A percentile compares a stretch with the other conserved stretches of the same genome.
These are phyloP conservation scores for Labia minor DNA, from an alignment of 2,888 invertebrate species.

Conservation along the genomic window DNA sequence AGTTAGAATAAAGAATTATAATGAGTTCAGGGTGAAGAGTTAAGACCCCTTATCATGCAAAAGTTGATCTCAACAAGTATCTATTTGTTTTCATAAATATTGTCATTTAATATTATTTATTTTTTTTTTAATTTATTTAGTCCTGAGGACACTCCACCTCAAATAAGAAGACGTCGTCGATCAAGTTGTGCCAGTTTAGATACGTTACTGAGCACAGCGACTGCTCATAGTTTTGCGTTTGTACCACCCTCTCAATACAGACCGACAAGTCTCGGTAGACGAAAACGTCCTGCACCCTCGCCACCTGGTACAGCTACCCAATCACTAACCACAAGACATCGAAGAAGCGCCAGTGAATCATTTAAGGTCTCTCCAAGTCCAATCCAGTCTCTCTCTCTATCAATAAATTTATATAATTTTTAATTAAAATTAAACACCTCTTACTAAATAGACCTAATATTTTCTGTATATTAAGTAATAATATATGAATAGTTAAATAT, in stretches of 20 bases:
- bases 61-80: no score
- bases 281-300: slow-evolving; percentile 33
- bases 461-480: no score
- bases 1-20: no score
- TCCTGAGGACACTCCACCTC: slow-evolving; percentile 24
- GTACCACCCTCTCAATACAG: slow-evolving; percentile 46
- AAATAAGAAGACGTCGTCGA: slow-evolving; percentile 31
- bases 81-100: no score
- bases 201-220: slow-evolving; percentile 59
- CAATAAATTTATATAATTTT: no score
- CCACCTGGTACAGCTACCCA: slow-evolving; percentile 30
- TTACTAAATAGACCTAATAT: no score
- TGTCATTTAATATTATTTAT: no score
- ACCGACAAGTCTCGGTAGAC: slow-evolving; percentile 33
- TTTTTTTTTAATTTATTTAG: background rate
- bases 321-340: slow-evolving; percentile 32
- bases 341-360: slow-evolving; percentile 52
- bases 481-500: no score
- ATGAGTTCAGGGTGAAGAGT: no score
- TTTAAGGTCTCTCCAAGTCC: slow-evolving; percentile 33
- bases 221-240: slow-evolving; percentile 61
- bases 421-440: no score
- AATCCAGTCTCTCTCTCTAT: no score
- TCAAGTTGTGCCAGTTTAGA: slow-evolving; percentile 52
- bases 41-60: no score